Percentiles rank a stretch among this genome's conserved stretches.
Conservation (phyloP, 2,888 invertebrate genomes). For the Papilio gigon region DNA sequence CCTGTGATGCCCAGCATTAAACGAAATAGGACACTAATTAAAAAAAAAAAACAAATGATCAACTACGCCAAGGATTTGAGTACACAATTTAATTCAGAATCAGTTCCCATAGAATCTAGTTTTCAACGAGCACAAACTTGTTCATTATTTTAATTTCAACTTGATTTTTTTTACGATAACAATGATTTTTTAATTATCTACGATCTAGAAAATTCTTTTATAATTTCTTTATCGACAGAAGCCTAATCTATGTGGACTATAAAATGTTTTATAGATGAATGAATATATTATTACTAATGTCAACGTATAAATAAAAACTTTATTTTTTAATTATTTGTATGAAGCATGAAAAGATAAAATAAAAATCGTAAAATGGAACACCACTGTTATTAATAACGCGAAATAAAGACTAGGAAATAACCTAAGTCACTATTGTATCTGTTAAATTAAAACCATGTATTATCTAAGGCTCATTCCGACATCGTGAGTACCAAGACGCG, state of each 20-base stretch:
- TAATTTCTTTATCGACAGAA: constrained; percentile 14
- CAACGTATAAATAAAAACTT: background rate
- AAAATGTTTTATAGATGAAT: constrained; percentile 5
- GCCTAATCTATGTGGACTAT: background rate
- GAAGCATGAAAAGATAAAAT: background rate
- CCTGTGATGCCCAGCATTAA: background rate
- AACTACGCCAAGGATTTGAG: constrained; percentile 14
- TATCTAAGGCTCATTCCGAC: constrained; percentile 4
- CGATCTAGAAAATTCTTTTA: background rate
- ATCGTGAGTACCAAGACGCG: background rate
- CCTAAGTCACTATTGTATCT: no score
- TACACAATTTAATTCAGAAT: constrained; percentile 23
- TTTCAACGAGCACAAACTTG: constrained; percentile 26
- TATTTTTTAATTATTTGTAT: background rate
- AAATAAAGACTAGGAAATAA: background rate
- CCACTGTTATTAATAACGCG: background rate
- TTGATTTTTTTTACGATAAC: constrained; percentile 10
- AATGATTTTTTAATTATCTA: constrained; percentile 11
- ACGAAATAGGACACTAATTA: constrained; percentile 1
- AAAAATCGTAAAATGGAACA: background rate
- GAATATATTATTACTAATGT: background rate
- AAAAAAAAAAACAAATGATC: background rate
- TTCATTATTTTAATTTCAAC: constrained; percentile 16
- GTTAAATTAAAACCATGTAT: no score
- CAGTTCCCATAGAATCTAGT: constrained; percentile 28